Evolutionary conservation across 2,888 invertebrate genomes (phyloP).

Genomic region (Perithous albicinctus): DNA sequence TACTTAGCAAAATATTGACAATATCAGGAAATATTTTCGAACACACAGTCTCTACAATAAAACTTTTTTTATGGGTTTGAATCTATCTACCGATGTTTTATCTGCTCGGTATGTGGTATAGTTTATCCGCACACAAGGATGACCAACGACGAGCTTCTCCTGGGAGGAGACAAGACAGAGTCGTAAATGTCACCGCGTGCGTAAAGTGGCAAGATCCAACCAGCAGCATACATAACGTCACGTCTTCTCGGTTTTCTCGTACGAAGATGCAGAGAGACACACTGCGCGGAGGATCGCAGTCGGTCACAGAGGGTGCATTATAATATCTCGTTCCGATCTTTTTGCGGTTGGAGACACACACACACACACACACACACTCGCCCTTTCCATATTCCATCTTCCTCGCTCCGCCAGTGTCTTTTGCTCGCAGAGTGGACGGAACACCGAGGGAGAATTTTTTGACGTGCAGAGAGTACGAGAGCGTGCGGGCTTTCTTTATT

Average conservation of each 20-base stretch:
- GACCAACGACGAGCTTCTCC: background rate
- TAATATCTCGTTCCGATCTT: constrained; percentile 67
- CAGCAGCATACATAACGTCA: constrained; percentile 32
- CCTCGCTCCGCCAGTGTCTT: constrained; percentile 29
- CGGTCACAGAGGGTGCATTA: constrained; percentile 43
- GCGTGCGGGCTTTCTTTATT: constrained; percentile 45
- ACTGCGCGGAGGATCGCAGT: constrained; percentile 3
- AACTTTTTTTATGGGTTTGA: background rate
- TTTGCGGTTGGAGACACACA: constrained; percentile 64
- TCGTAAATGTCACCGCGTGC: constrained; percentile 43
- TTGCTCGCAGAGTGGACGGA: constrained; percentile 27
- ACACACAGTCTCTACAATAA: no score
- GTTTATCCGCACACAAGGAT: constrained; percentile 6
- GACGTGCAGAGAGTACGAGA: constrained; percentile 26
- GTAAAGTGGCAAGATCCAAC: constrained; percentile 27
- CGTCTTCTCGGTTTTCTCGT: no score
- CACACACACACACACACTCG: no score
- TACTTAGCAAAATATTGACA: no score
- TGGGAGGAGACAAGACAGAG: background rate
- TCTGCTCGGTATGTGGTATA: background rate
- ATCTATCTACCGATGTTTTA: constrained; percentile 11
- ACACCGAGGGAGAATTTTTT: constrained; percentile 44
- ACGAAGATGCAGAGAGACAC: constrained; percentile 16
- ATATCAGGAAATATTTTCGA: no score
- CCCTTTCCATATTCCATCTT: background rate